Base-by-base conservation (phyloP, 2,888 invertebrate species). In the Eilema caniola region DNA sequence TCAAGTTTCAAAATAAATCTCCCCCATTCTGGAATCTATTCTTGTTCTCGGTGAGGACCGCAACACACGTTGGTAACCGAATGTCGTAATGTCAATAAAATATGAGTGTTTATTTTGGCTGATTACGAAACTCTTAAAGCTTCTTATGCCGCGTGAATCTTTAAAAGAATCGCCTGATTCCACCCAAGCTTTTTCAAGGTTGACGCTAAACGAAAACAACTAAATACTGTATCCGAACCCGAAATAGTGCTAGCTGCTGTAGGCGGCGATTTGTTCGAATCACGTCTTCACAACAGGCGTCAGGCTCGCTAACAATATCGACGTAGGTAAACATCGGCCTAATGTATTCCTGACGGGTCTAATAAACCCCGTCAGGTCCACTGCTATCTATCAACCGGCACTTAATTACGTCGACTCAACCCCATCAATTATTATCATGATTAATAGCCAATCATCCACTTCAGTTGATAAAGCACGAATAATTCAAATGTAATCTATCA, bases 21-120 rank as follows among this genome's bases (percentile, higher is more conserved):
- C 90, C 91, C 91, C 92, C 90, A 85, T 88, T 86, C 86, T 85
- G 83, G 76, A 85, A 84, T 90, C 93, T 94, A 95, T 93, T 94
- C 88, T 87, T 88, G 90, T 84, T 80, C 76, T 75, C 83, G 76
- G 79, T 76, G 87, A 86, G 84, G 86, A 86, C 82, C 82, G 84
- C 82, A 88, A 83, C 86, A 81, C 83, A 86, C 88, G 87, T 87
- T 90, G 88, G 85, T 89, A 90, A 86, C 89, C 85, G 85, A 90
- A 90, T 94, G 93, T 94, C 93, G 93, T 93, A 94, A 94, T 91
- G 90, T 92, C 92, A 93, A 94, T 94, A 93, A 94, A 93, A 92
- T 93, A 92, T 92, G 89, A 90, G 91, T 85, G 91, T 93, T 94
- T 95, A 95, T 95, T 95, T 94, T 92, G 87, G 90, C 88, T 84